Evolutionary conservation across 2,888 invertebrate species (phyloP), one percentile per base, ranked within the genome.

Genomic region (Ischnus inquisitorius): DNA sequence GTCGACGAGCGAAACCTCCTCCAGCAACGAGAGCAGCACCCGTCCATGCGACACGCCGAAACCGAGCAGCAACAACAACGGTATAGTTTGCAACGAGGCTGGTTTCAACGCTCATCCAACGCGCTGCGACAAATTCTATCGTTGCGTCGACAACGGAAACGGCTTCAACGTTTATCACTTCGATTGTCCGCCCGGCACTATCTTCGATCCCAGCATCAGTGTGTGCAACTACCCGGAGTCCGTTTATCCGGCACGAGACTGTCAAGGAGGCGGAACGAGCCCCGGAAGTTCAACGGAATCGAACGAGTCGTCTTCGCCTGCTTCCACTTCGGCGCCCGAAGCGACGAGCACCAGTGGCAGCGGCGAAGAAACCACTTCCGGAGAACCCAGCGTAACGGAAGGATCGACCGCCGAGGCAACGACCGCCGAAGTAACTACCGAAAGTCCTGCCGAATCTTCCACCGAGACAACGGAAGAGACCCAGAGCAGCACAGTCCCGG

Each of bases 181-280:
- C 90, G 95, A 95, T 62, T 97, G 97, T 89, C 95, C 95, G 14
- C 95, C 95, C 83, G 96, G 96, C 41, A 97, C 97, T 0, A 96
- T 97, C 86, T 97, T 96, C 94, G 97, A 97, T 93, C 95, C 96
- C 34, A 94, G 95, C 67, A 91, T 96, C 69, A 95, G 95, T 85
- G 95, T 95, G 2, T 97, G 97, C 91, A 97, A 97, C 92, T 94
- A 96, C 89, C 95, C 95, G 86, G 95, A 95, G 81, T 95, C 96
- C 6, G 95, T 96, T 16, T 95, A 96, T 89, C 96, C 96, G n/a
- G 94, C 89, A 0, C 89, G 92, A 87, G 87, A 92, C 64, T 93
- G 93, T 51, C 34, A 72, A 2, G 84, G 64, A 12, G 69, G 68
- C 6, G 46, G 75, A 34, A 57, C 34, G 2, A 54, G 19, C 6